Percentiles rank a stretch among this genome's conserved stretches.
Evolutionary conservation across 1,140 invertebrate species (phyloP).

Genomic region (Cepaea nemoralis): DNA sequence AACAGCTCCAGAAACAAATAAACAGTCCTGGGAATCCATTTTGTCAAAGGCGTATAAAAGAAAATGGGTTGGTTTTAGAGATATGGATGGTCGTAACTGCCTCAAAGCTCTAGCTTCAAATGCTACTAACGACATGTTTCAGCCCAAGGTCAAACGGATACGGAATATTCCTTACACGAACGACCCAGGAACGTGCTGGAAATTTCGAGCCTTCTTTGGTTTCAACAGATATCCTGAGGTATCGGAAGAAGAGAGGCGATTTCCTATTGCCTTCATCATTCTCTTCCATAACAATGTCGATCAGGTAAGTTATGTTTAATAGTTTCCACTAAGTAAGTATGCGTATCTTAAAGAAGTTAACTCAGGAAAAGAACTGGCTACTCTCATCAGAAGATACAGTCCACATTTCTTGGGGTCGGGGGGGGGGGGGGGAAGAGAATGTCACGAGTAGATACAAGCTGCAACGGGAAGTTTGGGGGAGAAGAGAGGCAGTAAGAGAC

Average conservation of each 20-base stretch:
- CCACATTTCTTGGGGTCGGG: too few species aligned
- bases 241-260: background rate
- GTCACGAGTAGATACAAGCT: too few species aligned
- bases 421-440: too few species aligned
- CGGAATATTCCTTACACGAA: background rate
- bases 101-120: background rate
- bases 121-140: background rate
- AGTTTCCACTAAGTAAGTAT: too few species aligned
- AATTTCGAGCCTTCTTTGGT: background rate
- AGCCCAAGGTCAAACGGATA: background rate
- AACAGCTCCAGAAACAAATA: too few species aligned
- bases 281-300: constrained; percentile 14
- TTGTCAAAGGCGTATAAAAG: constrained; percentile 4
- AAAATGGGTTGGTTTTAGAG: constrained; percentile 24
- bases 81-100: background rate
- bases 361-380: too few species aligned
- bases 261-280: constrained; percentile 18
- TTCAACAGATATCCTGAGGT: background rate
- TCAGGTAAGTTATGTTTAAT: constrained; percentile 28
- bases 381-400: too few species aligned
- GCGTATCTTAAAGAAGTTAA: too few species aligned
- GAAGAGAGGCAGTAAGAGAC: too few species aligned
- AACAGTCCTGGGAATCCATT: too few species aligned
- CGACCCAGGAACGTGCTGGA: background rate
- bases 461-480: too few species aligned